These are phyloP conservation scores for Lacanobia oleracea DNA, from an alignment of 2,888 invertebrate genomes.

Conservation along the genomic window DNA sequence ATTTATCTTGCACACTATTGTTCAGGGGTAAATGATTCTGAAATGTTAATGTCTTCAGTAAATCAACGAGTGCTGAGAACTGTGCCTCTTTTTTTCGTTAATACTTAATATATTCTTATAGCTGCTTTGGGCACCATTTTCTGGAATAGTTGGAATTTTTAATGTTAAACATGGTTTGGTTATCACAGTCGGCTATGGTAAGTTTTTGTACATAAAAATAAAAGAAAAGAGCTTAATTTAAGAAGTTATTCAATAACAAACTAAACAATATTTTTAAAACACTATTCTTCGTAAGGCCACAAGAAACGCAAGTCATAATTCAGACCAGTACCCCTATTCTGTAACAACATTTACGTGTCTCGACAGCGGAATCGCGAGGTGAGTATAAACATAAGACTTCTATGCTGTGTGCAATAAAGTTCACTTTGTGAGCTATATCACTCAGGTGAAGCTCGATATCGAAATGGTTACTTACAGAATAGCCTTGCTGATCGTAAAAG, in stretches of 20 bases:
- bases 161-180: neutral
- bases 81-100: constrained; percentile 49
- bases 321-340: no score
- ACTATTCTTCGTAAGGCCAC: neutral
- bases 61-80: constrained; percentile 49
- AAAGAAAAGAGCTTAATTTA: neutral
- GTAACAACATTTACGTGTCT: no score
- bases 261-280: no score
- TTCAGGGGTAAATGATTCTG: constrained; percentile 56
- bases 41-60: constrained; percentile 61
- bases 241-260: neutral
- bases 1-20: constrained; percentile 49
- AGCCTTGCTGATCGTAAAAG: constrained; percentile 17
- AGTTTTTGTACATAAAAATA: neutral
- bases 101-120: constrained; percentile 50
- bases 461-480: no score
- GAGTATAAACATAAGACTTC: no score
- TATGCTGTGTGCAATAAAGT: no score
- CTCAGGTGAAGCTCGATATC: no score
- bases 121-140: constrained; percentile 36
- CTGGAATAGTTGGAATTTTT: constrained; percentile 9
- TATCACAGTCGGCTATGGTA: no score
- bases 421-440: no score
- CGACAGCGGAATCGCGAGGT: no score
- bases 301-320: neutral